Conservation (phyloP, 2,113 vertebrate genomes). For the Rhinoderma darwinii region DNA sequence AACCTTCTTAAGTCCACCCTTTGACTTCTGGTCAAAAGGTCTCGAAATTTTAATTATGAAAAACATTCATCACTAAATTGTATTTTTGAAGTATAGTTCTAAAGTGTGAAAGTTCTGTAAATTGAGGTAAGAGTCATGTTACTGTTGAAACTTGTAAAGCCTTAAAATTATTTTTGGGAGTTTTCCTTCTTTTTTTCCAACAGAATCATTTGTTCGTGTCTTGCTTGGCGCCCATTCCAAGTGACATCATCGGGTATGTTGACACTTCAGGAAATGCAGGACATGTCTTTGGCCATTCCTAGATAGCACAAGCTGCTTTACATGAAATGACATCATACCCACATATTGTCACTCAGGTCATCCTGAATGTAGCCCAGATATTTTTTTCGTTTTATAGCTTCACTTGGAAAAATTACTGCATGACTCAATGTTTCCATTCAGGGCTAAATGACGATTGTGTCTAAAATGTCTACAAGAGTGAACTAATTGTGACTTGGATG, state of each 20-base stretch:
- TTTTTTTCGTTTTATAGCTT: not conserved
- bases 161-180: not conserved
- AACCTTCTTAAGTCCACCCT: too few relatives aligned
- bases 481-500: not conserved
- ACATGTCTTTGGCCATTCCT: not conserved
- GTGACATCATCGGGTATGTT: slow-evolving; percentile 14
- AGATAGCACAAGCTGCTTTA: not conserved
- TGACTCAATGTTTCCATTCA: slow-evolving; percentile 5
- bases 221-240: not conserved
- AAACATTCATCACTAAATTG: too few relatives aligned
- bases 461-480: not conserved
- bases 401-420: not conserved
- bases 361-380: not conserved
- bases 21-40: too few relatives aligned
- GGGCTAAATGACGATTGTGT: not conserved
- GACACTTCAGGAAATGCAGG: not conserved
- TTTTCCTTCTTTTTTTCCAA: not conserved
- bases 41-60: too few relatives aligned
- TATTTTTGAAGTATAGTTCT: too few relatives aligned
- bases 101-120: not conserved
- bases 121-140: not conserved
- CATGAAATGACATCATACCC: not conserved
- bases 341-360: not conserved
- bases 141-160: not conserved
- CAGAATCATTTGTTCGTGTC: not conserved